These are phyloP conservation scores for Eolophus roseicapilla DNA, from an alignment of 2,113 vertebrate species.

Conservation along the genomic window DNA sequence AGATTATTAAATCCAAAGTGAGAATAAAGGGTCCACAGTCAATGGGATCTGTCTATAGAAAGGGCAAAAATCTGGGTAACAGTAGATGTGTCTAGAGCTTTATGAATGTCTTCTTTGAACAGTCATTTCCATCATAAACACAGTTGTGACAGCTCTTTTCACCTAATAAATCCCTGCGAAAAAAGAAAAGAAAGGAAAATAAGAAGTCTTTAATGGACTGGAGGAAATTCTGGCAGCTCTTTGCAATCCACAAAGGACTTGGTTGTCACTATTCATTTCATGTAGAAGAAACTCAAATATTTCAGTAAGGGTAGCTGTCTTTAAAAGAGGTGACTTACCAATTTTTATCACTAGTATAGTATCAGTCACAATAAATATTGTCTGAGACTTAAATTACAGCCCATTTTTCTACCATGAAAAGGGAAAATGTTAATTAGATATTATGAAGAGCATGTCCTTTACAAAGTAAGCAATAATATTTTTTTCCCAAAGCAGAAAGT, in stretches of 20 bases:
- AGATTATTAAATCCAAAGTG: not conserved
- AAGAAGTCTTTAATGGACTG: not conserved
- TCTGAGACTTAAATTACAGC: conserved; percentile 7
- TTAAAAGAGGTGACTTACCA: not conserved
- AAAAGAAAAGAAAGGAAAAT: conserved; percentile 8
- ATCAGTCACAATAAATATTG: conserved; percentile 31
- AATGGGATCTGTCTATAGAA: not conserved
- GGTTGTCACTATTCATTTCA: conserved; percentile 31
- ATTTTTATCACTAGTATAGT: not conserved
- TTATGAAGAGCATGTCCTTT: not conserved
- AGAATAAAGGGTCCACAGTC: not conserved
- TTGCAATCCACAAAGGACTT: not conserved
- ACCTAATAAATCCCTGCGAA: not conserved
- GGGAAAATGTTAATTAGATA: not conserved
- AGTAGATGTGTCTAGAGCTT: not conserved
- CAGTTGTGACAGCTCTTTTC: conserved; percentile 24
- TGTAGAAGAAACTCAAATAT: conserved; percentile 2
- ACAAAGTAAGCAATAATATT: not conserved
- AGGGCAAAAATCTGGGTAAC: not conserved
- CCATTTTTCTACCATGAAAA: not conserved
- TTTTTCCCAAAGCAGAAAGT: not conserved
- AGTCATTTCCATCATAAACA: conserved; percentile 22
- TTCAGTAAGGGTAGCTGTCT: not conserved
- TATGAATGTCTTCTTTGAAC: not conserved
- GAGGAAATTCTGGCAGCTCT: conserved; percentile 6